Conservation (phyloP, 2,113 vertebrate genomes). For the Lepidothrix coronata region DNA sequence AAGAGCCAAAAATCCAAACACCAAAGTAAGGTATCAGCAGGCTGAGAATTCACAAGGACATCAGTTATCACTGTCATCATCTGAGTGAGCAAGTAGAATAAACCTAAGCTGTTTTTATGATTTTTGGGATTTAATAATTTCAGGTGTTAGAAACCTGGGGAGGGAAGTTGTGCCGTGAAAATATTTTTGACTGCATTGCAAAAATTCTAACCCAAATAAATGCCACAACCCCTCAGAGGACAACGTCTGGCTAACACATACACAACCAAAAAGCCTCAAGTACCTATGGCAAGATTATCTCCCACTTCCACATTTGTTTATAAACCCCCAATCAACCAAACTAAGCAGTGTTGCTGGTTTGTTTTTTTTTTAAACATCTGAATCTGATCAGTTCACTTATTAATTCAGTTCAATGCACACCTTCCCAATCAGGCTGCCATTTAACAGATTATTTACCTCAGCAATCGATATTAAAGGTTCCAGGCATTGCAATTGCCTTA, state of each 20-base stretch:
- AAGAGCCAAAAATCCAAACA: not conserved
- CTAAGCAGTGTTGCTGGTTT: not conserved
- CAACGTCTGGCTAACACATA: not conserved
- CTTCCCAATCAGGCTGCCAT: conserved; percentile 44
- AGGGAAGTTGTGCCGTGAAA: not conserved
- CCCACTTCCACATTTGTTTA: not conserved
- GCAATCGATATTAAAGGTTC: conserved; percentile 53
- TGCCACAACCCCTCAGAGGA: not conserved
- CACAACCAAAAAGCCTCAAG: not conserved
- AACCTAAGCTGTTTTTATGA: not conserved
- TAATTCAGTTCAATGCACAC: conserved; percentile 1
- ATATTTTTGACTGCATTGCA: not conserved
- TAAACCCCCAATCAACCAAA: not conserved
- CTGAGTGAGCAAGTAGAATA: not conserved
- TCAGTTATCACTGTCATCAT: not conserved
- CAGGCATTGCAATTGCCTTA: conserved; percentile 36
- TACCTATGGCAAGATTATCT: not conserved
- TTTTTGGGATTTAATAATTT: not conserved
- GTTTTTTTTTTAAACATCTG: conserved; percentile 13
- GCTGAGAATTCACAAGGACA: not conserved
- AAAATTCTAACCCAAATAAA: not conserved
- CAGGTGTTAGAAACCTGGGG: not conserved
- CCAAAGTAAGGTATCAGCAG: not conserved
- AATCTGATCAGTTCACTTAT: conserved; percentile 27
- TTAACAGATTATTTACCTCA: conserved; percentile 38